Conservation (phyloP, 2,113 vertebrate genomes). For the Irena cyanogastra region DNA sequence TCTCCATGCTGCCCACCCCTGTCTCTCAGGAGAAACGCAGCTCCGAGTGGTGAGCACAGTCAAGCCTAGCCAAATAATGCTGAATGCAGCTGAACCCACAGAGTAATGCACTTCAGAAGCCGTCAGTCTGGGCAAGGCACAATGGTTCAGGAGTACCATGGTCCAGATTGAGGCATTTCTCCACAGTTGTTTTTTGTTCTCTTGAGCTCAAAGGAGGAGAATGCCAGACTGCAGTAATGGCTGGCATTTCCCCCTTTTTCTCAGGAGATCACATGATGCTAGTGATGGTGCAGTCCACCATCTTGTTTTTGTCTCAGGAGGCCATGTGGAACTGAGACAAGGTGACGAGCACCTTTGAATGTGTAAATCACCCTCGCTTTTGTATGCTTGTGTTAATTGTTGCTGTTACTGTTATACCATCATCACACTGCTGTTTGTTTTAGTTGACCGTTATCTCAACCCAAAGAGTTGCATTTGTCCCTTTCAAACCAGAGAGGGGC, state of each 20-base stretch:
- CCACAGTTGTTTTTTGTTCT: not conserved
- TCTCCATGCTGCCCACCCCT: too few relatives aligned
- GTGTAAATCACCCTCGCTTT: not conserved
- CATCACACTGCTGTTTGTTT: not conserved
- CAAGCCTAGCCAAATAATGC: not conserved
- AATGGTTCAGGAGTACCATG: not conserved
- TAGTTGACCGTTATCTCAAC: not conserved
- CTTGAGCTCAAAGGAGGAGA: not conserved
- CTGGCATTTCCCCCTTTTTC: not conserved
- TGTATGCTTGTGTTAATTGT: not conserved
- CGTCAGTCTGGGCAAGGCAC: not conserved
- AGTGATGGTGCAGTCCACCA: not conserved
- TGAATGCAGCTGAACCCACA: rapidly evolving
- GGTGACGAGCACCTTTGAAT: not conserved
- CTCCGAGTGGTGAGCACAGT: not conserved
- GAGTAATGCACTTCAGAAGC: not conserved
- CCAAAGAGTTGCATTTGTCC: not conserved
- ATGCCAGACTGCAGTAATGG: not conserved
- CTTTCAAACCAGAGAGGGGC: not conserved
- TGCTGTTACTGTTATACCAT: not conserved
- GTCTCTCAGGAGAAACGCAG: not conserved
- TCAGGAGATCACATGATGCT: not conserved
- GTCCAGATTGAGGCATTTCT: not conserved
- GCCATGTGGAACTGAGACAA: not conserved
- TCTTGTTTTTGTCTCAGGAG: not conserved